Evolutionary conservation across 2,113 vertebrate genomes (phyloP), one percentile per base, ranked within the genome.

Genomic region (Corythaixoides concolor): DNA sequence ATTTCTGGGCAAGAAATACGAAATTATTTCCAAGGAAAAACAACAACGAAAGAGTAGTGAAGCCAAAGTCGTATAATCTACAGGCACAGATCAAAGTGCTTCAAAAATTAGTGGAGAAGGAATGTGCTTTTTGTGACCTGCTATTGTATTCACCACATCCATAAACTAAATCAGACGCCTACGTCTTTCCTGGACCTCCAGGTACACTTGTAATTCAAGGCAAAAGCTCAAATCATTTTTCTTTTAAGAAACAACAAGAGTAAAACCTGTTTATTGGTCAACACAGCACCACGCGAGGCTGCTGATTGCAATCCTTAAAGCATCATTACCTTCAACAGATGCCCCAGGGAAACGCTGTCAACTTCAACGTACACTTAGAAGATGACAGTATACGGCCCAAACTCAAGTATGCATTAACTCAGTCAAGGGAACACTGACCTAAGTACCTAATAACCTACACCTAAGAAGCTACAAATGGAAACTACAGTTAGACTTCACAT

Each of bases 211-310:
- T 39, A 50, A 93, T 47, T 73, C 59, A 79, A 85, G 45, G 45
- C 17, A 72, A 53, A 67, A 88, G 15, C 33, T 60, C 43, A 47
- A 59, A 55, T 24, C 0, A 15, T 55, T 87, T 75, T 32, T 63
- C 53, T 63, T 24, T 5, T 4, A 32, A 30, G 39, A 18, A 43
- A 18, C 20, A 30, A 18, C 37, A 83, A 32, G 64, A 63, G 22
- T 11, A 32, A 55, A 64, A 32, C 12, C 41, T 7, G 21, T 50
- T 81, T 19, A 3, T 3, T 22, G 32, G 22, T 39, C 60, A 70
- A 2, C 41, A 56, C 3, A 12, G 28, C 67, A 68, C 5, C 14
- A 16, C 0, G 10, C 3, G 7, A 88, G 21, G 63, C 0, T 32
- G 9, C 35, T 52, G 10, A 26, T 39, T 66, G 43, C 23, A 52